Base-by-base conservation (phyloP, 2,797 vertebrate genomes). In the Muraenolepis orangiensis region DNA sequence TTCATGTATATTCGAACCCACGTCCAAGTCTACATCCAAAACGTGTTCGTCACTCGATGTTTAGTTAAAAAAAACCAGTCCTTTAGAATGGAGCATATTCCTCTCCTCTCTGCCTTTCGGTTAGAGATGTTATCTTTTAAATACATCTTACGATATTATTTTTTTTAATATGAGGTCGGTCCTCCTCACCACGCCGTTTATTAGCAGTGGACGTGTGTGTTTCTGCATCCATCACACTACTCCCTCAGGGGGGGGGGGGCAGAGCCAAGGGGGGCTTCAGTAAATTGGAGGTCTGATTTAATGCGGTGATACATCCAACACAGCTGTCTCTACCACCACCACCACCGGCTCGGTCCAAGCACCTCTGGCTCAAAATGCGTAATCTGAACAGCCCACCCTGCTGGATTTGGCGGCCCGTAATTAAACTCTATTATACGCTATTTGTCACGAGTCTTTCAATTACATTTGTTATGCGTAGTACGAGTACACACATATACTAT, bases 221-320 rank as follows among this genome's bases (percentile, higher is more conserved):
- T 0, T 64, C 40, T 61, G 78, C 74, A 36, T 71, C 13, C 51
- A 20, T 78, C 18, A 40, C 66, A 71, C 74, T 81, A 81, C 82
- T 90, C 85, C n/a, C n/a, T n/a, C 74, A 14, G 46, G 85, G 85
- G 82, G 72, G 68, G 3, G n/a, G n/a, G 51, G 72, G 82, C n/a
- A n/a, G n/a, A n/a, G 79, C 80, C 87, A 88, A 83, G 71, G 78
- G 84, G 38, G 85, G 77, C 83, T 83, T 83, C 78, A 84, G 86
- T 89, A 90, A 90, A 85, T 84, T 14, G 38, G 38, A 77, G 74
- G 76, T 88, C 90, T 90, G 89, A 90, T 90, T 90, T 87, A 90
- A 90, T 85, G 84, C 85, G 79, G 84, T 79, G 83, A 89, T 84
- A 81, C 85, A 87, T 81, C 87, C 79, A 77, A 82, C 80, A 80